Evolutionary conservation across 2,797 vertebrate species (phyloP).

Genomic region (Syngnathus acus): DNA sequence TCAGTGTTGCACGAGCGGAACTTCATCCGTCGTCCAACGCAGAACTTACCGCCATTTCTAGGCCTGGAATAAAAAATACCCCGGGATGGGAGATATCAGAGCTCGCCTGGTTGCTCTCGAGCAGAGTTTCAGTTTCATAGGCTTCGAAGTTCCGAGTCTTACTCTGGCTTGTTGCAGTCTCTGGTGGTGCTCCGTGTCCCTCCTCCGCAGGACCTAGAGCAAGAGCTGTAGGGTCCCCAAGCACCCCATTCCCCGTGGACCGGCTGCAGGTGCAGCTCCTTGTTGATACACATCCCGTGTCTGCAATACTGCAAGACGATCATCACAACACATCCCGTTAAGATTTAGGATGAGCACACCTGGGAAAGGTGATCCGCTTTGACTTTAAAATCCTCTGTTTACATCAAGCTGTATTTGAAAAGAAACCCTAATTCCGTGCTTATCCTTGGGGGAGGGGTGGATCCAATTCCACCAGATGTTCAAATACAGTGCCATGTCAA

Average conservation of each 20-base stretch:
- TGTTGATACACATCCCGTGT: constrained; percentile 88
- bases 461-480: constrained; percentile 47
- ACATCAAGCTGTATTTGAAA: constrained; percentile 43
- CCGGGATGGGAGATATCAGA: background rate
- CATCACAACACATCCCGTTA: constrained; percentile 27
- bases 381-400: constrained; percentile 46
- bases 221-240: constrained; percentile 87
- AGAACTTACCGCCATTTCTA: constrained; percentile 88
- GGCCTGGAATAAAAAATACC: constrained; percentile 66
- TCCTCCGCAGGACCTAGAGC: constrained; percentile 92
- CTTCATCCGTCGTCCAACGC: constrained; percentile 94
- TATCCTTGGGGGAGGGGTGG: constrained; percentile 34
- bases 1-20: constrained; percentile 95
- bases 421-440: constrained; percentile 53
- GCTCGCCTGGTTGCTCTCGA: background rate
- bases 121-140: background rate
- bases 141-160: constrained; percentile 47
- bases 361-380: constrained; percentile 28
- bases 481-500: constrained; percentile 20
- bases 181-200: constrained; percentile 84
- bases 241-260: constrained; percentile 92
- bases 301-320: constrained; percentile 78
- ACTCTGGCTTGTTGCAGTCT: constrained; percentile 92
- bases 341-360: background rate
- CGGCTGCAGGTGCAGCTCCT: constrained; percentile 77